Conservation (phyloP, 2,888 invertebrate genomes). For the Sialis lutaria region DNA sequence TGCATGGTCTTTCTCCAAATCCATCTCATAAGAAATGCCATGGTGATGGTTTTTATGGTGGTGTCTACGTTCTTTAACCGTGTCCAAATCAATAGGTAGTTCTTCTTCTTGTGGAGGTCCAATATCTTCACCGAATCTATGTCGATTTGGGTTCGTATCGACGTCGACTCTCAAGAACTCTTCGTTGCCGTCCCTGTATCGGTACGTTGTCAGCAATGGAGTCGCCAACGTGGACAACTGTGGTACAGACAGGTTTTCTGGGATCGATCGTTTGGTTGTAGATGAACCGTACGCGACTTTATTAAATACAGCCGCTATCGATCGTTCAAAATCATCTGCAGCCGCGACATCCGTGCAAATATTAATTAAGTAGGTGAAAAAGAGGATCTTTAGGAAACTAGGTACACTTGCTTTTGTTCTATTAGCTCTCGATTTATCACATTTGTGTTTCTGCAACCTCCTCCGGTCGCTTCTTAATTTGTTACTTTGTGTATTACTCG, state of each 20-base stretch:
- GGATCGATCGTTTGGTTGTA: constrained; percentile 49
- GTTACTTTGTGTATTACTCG: background rate
- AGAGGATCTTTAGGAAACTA: background rate
- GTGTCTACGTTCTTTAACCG: constrained; percentile 14
- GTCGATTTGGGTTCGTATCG: constrained; percentile 17
- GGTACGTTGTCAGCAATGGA: constrained; percentile 37
- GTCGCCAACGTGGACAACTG: constrained; percentile 45
- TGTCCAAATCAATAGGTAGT: constrained; percentile 10
- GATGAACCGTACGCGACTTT: constrained; percentile 50
- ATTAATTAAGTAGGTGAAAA: constrained; percentile 1
- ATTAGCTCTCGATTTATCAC: no score
- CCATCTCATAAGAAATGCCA: constrained; percentile 38
- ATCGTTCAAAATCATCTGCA: constrained; percentile 30
- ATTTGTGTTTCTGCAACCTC: no score
- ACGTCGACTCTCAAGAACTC: constrained; percentile 24
- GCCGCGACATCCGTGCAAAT: background rate
- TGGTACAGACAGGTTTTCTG: constrained; percentile 39
- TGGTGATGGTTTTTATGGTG: constrained; percentile 21
- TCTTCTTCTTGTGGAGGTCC: constrained; percentile 6
- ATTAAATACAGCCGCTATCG: constrained; percentile 47
- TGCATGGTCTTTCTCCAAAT: constrained; percentile 55
- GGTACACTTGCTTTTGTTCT: no score
- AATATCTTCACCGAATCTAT: constrained; percentile 9
- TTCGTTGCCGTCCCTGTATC: constrained; percentile 25
- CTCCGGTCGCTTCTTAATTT: no score